Conservation (phyloP, 2,797 vertebrate genomes). For the Nyctalus aviator region DNA sequence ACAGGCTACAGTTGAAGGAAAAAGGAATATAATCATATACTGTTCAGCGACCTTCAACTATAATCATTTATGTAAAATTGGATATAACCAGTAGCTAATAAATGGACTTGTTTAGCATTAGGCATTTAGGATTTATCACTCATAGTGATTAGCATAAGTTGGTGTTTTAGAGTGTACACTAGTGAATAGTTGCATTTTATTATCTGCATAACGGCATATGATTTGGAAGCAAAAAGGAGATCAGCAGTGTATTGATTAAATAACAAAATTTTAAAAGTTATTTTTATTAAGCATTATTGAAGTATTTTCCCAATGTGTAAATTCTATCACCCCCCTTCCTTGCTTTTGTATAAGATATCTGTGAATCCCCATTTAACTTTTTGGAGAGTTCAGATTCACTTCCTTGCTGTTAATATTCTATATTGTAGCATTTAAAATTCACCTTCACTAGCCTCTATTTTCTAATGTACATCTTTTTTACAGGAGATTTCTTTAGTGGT, state of each 20-base stretch:
- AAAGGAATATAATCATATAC: neutral
- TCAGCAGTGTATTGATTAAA: neutral
- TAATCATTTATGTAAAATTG: constrained; percentile 24
- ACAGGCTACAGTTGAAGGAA: neutral
- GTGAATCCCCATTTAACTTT: neutral
- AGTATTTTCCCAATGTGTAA: neutral
- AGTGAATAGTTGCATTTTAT: neutral
- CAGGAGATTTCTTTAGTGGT: neutral
- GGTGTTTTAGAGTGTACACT: constrained; percentile 17
- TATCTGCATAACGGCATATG: neutral
- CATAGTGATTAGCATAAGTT: constrained; percentile 30
- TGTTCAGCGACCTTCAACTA: constrained; percentile 9
- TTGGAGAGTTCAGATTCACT: neutral
- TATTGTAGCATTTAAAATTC: neutral
- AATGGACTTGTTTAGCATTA: neutral
- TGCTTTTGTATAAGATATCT: neutral
- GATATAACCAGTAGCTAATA: neutral
- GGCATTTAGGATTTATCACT: constrained; percentile 21
- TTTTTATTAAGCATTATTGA: neutral
- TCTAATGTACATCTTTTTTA: neutral
- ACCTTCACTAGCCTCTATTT: neutral
- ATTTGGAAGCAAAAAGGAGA: neutral
- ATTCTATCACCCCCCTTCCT: neutral
- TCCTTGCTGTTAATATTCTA: neutral
- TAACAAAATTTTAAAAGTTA: neutral